These are phyloP conservation scores for Halcyon smyrnensis DNA, from an alignment of 2,797 vertebrate species.

Conservation along the genomic window DNA sequence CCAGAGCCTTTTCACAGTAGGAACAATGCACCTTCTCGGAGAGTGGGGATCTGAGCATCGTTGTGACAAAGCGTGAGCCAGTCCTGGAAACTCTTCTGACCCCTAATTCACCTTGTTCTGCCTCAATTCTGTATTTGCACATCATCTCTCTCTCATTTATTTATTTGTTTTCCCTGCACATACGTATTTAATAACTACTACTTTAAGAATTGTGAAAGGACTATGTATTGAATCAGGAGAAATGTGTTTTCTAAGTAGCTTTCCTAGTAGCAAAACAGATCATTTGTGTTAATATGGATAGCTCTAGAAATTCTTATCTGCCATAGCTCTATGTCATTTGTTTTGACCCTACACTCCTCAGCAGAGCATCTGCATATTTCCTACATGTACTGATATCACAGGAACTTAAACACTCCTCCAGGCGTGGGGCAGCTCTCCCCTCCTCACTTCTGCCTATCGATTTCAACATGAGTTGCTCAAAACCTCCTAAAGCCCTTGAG, in stretches of 20 bases:
- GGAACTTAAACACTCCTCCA: background rate
- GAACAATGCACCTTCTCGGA: background rate
- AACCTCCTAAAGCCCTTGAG: background rate
- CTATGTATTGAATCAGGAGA: background rate
- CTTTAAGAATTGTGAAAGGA: background rate
- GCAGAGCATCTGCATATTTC: background rate
- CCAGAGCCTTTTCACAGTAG: background rate
- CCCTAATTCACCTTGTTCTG: background rate
- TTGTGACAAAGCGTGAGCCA: background rate
- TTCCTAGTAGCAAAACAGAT: background rate
- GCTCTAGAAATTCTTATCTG: background rate
- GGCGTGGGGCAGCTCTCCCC: background rate
- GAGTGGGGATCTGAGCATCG: background rate
- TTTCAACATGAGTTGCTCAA: background rate
- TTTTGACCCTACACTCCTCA: background rate
- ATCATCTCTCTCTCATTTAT: background rate
- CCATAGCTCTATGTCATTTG: background rate
- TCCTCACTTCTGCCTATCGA: background rate
- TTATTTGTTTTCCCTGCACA: background rate
- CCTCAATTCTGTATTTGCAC: background rate
- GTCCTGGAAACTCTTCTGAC: background rate
- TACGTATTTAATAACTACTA: background rate
- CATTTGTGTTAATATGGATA: background rate
- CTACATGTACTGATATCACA: background rate
- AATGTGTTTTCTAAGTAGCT: background rate